These are phyloP conservation scores for Drosophila fungiperda DNA, from an alignment of 2,888 invertebrate genomes.

Conservation along the genomic window DNA sequence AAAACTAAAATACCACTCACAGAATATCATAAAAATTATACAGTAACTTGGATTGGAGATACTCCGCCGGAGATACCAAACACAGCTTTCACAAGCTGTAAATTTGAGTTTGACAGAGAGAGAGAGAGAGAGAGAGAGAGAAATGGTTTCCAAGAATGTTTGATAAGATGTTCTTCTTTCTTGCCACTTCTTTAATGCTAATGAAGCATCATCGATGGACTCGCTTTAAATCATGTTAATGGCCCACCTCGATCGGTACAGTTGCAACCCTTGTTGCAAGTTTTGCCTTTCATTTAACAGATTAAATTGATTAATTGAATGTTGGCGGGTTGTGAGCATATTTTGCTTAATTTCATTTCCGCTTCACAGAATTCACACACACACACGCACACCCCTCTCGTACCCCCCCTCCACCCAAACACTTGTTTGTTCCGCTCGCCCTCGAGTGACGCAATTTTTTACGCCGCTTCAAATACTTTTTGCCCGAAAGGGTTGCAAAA, in stretches of 20 bases:
- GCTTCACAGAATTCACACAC: conserved; percentile 50
- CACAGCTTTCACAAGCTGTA: conserved; percentile 49
- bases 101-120: conserved; percentile 16
- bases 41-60: conserved; percentile 58
- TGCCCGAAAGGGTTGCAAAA: conserved; percentile 76
- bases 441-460: conserved; percentile 76
- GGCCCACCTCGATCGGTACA: conserved; percentile 44
- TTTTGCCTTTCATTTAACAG: conserved; percentile 71
- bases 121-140: conserved; percentile 3
- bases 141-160: conserved; percentile 62
- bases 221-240: conserved; percentile 73
- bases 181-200: conserved; percentile 53
- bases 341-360: conserved; percentile 83
- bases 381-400: neutral
- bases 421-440: conserved; percentile 77
- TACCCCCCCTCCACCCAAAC: conserved; percentile 5
- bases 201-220: conserved; percentile 50
- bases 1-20: conserved; percentile 49
- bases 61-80: conserved; percentile 4
- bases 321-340: conserved; percentile 68
- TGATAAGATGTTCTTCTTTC: conserved; percentile 67
- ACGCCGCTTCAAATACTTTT: conserved; percentile 59
- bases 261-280: conserved; percentile 1
- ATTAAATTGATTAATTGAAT: conserved; percentile 85
- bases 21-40: conserved; percentile 82